These are phyloP conservation scores for Microtus ochrogaster DNA, from an alignment of 2,113 vertebrate species.

Conservation along the genomic window DNA sequence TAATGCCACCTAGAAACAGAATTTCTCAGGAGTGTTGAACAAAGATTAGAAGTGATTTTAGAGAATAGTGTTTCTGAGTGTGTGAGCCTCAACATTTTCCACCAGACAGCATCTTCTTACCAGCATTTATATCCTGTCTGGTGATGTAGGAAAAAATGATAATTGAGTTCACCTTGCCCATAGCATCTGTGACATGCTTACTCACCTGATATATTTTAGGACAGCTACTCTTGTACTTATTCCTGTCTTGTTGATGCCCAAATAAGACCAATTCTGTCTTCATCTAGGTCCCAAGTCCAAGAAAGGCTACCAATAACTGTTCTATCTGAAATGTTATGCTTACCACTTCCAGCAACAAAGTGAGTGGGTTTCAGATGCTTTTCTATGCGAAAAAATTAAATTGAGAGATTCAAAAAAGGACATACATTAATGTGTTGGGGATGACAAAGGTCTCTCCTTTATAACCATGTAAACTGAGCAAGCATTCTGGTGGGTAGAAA, in stretches of 20 bases:
- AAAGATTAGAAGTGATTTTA: background rate
- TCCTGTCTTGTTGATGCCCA: background rate
- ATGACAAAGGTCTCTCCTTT: background rate
- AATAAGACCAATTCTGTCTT: background rate
- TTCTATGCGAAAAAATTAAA: background rate
- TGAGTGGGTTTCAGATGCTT: background rate
- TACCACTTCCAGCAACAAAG: background rate
- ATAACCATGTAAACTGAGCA: background rate
- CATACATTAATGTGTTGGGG: background rate
- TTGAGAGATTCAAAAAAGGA: background rate
- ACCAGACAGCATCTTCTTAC: background rate
- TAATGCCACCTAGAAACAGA: background rate
- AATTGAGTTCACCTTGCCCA: too few species aligned
- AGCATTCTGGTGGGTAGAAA: background rate
- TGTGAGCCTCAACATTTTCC: background rate
- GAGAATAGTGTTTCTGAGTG: background rate
- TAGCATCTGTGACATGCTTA: background rate
- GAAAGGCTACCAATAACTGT: background rate
- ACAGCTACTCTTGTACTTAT: background rate
- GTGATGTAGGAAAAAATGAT: accelerated
- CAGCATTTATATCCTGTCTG: background rate
- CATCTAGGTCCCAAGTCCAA: background rate
- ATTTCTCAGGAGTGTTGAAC: background rate
- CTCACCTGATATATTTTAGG: background rate
- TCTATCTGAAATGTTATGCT: background rate